phyloP scores from a whole-genome alignment of 37 sponge, comb jelly and placozoan species.

The Aplysina aerophoba region DNA sequence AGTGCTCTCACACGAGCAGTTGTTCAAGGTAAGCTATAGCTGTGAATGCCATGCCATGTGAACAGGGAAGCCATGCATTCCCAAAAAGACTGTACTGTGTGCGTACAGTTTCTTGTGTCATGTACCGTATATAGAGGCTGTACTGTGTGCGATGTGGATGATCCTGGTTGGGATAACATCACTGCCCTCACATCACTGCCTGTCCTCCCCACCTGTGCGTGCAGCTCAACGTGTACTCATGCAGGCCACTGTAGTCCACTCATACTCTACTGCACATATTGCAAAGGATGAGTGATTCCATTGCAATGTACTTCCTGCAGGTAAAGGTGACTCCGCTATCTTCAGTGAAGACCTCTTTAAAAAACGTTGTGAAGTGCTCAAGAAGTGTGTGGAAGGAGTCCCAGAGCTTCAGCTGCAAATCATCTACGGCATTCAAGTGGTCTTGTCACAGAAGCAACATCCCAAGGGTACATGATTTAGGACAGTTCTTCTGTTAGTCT shows the following conservation, averaged over 20 bases:
- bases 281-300: too few relatives aligned
- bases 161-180: too few relatives aligned
- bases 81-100: too few relatives aligned
- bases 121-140: too few relatives aligned
- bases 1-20: slow-evolving; percentile 34
- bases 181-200: too few relatives aligned
- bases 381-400: slow-evolving; percentile 29
- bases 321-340: slow-evolving; percentile 24
- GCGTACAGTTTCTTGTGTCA: too few relatives aligned
- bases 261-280: background rate
- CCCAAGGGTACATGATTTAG: slow-evolving; percentile 47
- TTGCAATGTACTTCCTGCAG: background rate
- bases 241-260: background rate
- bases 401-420: slow-evolving; percentile 36
- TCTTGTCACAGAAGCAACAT: slow-evolving; percentile 41
- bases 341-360: slow-evolving; percentile 48
- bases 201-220: too few relatives aligned
- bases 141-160: too few relatives aligned
- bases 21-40: slow-evolving; percentile 47
- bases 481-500: too few relatives aligned
- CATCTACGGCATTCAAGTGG: slow-evolving; percentile 52
- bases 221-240: too few relatives aligned
- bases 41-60: too few relatives aligned
- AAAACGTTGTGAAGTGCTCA: slow-evolving; percentile 33
- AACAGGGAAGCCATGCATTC: too few relatives aligned